Percentiles rank a stretch among this genome's conserved stretches.
phyloP scores from a whole-genome alignment of 2,888 invertebrate species.

The Lutraria lutraria region DNA sequence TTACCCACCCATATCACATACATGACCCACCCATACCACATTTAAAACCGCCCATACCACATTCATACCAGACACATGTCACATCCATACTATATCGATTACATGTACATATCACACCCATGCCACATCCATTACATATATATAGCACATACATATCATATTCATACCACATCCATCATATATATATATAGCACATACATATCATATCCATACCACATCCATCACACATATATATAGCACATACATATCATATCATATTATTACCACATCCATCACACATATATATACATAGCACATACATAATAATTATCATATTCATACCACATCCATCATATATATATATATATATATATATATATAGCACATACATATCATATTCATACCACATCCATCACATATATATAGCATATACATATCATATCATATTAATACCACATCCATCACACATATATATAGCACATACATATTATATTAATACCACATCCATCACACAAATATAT shows the following conservation, averaged over 20 bases:
- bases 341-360: neutral
- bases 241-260: slow-evolving; percentile 87
- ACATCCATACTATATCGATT: neutral
- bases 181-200: too few relatives aligned
- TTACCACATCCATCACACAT: neutral
- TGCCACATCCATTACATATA: neutral
- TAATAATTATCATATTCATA: neutral
- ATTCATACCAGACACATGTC: neutral
- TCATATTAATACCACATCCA: neutral
- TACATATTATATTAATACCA: too few relatives aligned
- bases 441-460: neutral
- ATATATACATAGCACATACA: neutral
- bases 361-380: slow-evolving; percentile 56
- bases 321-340: neutral
- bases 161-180: neutral
- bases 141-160: slow-evolving; percentile 56
- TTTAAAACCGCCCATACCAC: slow-evolving; percentile 81
- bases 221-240: too few relatives aligned
- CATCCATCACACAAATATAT: too few relatives aligned
- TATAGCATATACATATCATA: neutral
- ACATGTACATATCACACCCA: neutral
- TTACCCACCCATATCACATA: neutral
- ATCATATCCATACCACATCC: neutral
- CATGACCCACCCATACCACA: neutral
- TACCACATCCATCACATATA: neutral